Percentiles rank a stretch among this genome's conserved stretches.
Evolutionary conservation across 2,113 vertebrate species (phyloP).

Genomic region (Sigmodon hispidus): DNA sequence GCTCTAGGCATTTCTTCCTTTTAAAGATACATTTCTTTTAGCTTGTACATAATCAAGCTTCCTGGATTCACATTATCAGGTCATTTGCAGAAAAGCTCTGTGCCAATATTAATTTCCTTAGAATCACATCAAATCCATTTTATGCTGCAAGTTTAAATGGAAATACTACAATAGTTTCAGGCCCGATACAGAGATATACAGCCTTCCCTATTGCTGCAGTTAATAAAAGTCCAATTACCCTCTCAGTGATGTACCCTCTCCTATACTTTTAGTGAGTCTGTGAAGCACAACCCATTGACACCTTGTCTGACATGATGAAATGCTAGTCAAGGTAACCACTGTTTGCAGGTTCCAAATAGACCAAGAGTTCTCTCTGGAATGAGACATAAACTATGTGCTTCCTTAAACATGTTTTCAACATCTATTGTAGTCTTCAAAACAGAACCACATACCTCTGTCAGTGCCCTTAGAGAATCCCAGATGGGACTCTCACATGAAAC

Average conservation of each 20-base stretch:
- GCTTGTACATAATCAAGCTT: background rate
- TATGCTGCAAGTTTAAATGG: background rate
- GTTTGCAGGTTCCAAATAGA: conserved; percentile 23
- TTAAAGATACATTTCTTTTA: background rate
- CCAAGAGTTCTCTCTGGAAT: conserved; percentile 23
- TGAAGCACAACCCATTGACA: background rate
- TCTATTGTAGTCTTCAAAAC: conserved; percentile 61
- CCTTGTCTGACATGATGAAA: background rate
- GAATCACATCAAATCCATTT: background rate
- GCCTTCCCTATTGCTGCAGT: background rate
- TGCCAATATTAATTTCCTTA: background rate
- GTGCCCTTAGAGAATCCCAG: background rate
- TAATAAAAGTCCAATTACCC: background rate
- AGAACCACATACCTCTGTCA: conserved; percentile 60
- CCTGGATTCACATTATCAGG: background rate
- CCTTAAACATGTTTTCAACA: conserved; percentile 31
- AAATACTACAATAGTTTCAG: background rate
- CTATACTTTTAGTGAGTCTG: background rate
- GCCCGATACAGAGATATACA: background rate
- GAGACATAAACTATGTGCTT: conserved; percentile 2
- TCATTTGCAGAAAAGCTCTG: background rate
- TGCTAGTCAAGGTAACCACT: background rate
- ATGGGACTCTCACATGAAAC: conserved; percentile 51
- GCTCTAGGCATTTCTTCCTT: background rate
- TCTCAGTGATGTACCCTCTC: background rate